These are phyloP conservation scores for Bothrops jararaca DNA, from an alignment of 2,113 vertebrate genomes.

Conservation along the genomic window DNA sequence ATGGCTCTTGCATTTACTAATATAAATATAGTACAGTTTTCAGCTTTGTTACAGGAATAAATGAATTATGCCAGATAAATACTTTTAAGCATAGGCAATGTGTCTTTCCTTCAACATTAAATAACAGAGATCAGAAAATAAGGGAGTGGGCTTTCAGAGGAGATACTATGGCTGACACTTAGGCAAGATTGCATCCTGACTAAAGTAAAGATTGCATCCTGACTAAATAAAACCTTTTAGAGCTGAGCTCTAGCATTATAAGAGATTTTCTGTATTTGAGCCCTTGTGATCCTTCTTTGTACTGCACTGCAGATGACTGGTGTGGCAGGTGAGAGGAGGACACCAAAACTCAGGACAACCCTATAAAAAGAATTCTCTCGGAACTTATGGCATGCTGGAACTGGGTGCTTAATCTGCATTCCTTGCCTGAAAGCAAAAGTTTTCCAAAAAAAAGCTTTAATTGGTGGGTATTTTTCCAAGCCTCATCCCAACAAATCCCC, in stretches of 20 bases:
- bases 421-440: conserved; percentile 1
- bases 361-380: not conserved
- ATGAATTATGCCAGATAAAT: not conserved
- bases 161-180: not conserved
- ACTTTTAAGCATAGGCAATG: not conserved
- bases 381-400: not conserved
- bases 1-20: not conserved
- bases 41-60: not conserved
- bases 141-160: not conserved
- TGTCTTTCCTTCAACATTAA: not conserved
- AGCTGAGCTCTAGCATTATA: not conserved
- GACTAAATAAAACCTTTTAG: not conserved
- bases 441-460: not conserved
- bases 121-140: not conserved
- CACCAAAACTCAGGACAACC: not conserved
- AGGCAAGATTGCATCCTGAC: not conserved
- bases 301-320: not conserved
- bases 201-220: not conserved
- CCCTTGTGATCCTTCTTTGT: not conserved
- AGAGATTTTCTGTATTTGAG: not conserved
- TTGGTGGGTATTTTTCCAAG: not conserved
- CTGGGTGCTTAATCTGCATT: not conserved
- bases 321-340: not conserved
- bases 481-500: conserved; percentile 7
- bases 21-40: not conserved